These are phyloP conservation scores for Drosophila tripunctata DNA, from an alignment of 2,888 invertebrate genomes.

Conservation along the genomic window DNA sequence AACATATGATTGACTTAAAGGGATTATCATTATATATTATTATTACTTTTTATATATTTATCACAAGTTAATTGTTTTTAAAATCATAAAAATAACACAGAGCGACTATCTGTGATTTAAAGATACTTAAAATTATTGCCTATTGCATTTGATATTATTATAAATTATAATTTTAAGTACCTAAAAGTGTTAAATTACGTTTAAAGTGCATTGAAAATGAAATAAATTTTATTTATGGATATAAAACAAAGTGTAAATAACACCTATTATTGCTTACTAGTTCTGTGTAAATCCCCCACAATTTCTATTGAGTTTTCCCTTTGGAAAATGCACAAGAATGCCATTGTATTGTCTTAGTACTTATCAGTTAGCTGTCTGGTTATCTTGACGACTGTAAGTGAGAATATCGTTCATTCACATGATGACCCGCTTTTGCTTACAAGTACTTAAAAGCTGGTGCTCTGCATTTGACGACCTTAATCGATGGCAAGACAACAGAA, in stretches of 20 bases:
- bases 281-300: background rate
- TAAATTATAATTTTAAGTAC: too few relatives aligned
- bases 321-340: background rate
- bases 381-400: slow-evolving; percentile 9
- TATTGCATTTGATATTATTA: too few relatives aligned
- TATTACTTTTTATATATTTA: too few relatives aligned
- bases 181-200: too few relatives aligned
- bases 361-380: slow-evolving; percentile 1
- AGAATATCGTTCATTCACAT: slow-evolving; percentile 33
- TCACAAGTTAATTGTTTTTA: too few relatives aligned
- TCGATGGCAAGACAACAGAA: slow-evolving; percentile 4
- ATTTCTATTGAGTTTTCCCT: slow-evolving; percentile 3
- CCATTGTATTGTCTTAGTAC: background rate
- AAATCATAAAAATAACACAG: too few relatives aligned
- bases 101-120: too few relatives aligned
- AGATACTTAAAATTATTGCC: too few relatives aligned
- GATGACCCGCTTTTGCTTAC: slow-evolving; percentile 8
- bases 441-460: slow-evolving; percentile 8
- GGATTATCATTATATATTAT: too few relatives aligned
- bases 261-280: background rate
- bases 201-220: too few relatives aligned
- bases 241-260: background rate
- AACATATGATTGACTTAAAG: too few relatives aligned
- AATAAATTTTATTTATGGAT: too few relatives aligned
- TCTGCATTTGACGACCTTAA: slow-evolving; percentile 37